Conservation (phyloP, 2,888 invertebrate species). For the Pristionchus maxplancki region DNA sequence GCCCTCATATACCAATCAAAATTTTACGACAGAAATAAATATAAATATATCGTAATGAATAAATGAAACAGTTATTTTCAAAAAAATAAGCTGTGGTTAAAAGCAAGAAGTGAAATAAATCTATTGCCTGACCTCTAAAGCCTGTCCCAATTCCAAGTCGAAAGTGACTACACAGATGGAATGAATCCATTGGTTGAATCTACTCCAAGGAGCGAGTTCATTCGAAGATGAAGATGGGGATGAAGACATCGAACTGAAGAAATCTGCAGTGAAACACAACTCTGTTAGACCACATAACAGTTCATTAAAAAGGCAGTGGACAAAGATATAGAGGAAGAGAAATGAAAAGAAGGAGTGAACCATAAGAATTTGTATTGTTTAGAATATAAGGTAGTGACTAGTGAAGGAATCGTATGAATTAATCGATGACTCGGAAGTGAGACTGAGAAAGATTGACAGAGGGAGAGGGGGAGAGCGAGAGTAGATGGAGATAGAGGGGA, state of each 20-base stretch:
- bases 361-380: background rate
- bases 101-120: too few species aligned
- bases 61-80: too few species aligned
- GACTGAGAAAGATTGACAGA: background rate
- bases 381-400: background rate
- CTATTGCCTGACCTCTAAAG: constrained; percentile 94
- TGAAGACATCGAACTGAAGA: background rate
- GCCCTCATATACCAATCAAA: too few species aligned
- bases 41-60: too few species aligned
- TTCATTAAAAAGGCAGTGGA: background rate
- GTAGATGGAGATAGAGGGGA: background rate
- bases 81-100: too few species aligned
- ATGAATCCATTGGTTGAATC: constrained; percentile 91
- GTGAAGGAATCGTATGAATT: background rate
- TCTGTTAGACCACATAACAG: background rate
- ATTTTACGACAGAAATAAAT: too few species aligned
- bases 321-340: background rate
- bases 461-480: constrained; percentile 16
- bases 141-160: constrained; percentile 97
- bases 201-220: constrained; percentile 79
- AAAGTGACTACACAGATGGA: constrained; percentile 98
- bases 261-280: background rate
- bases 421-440: background rate
- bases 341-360: background rate
- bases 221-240: background rate